phyloP scores from a whole-genome alignment of 2,797 vertebrate genomes.

The Leuciscus waleckii region DNA sequence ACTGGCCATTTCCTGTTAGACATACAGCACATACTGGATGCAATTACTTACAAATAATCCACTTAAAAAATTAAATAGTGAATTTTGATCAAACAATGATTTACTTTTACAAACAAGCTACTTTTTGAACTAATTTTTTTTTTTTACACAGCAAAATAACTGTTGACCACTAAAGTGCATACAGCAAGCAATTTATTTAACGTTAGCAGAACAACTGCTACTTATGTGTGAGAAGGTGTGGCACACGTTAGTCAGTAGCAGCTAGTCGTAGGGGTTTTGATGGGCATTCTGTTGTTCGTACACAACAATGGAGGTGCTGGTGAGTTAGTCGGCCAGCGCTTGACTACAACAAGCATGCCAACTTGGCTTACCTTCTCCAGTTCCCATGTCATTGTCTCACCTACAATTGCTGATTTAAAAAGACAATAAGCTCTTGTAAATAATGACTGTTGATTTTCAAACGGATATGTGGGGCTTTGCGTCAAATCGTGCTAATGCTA shows the following conservation, averaged over 20 bases:
- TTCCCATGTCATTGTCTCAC: neutral
- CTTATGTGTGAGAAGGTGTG: neutral
- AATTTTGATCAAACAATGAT: neutral
- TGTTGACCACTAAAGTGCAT: neutral
- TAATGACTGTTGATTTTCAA: neutral
- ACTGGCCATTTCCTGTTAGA: slow-evolving; percentile 76
- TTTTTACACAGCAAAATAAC: neutral
- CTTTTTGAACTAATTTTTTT: no score
- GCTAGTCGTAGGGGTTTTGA: neutral
- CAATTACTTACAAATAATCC: neutral
- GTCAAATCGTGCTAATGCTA: slow-evolving; percentile 28
- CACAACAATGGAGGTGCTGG: slow-evolving; percentile 12
- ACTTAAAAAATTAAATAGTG: neutral
- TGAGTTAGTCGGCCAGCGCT: neutral
- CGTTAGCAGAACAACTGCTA: neutral
- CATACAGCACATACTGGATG: neutral
- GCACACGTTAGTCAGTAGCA: neutral
- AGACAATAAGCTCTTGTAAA: neutral
- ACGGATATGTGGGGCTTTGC: neutral
- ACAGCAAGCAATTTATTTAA: neutral
- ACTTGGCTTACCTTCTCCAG: neutral
- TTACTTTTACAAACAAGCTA: neutral
- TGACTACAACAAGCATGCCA: neutral
- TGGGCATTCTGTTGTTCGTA: no score
- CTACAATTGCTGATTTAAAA: neutral